phyloP scores from a whole-genome alignment of 2,797 vertebrate species.

The Lacerta agilis region DNA sequence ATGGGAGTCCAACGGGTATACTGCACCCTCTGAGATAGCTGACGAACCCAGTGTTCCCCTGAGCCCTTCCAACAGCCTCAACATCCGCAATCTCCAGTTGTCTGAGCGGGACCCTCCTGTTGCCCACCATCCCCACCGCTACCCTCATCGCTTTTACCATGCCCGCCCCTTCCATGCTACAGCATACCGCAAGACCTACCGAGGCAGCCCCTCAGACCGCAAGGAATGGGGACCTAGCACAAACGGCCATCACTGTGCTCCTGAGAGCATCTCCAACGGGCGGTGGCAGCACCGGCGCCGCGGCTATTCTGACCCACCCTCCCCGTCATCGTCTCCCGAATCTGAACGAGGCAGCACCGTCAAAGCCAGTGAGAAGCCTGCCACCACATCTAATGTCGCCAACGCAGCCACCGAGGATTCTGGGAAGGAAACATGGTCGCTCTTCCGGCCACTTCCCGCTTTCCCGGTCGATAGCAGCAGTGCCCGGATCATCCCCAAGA shows the following conservation, averaged over 20 bases:
- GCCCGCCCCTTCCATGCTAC: slow-evolving; percentile 37
- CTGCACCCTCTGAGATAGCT: slow-evolving; percentile 82
- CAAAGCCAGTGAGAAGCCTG: slow-evolving; percentile 35
- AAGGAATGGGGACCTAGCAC: slow-evolving; percentile 55
- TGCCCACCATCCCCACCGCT: slow-evolving; percentile 59
- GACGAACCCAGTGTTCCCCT: slow-evolving; percentile 84
- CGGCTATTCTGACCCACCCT: slow-evolving; percentile 35
- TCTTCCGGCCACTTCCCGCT: slow-evolving; percentile 85
- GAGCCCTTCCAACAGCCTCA: slow-evolving; percentile 81
- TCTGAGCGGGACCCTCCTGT: slow-evolving; percentile 79
- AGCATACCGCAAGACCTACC: slow-evolving; percentile 53
- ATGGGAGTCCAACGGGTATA: slow-evolving; percentile 82
- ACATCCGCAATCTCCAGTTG: slow-evolving; percentile 85
- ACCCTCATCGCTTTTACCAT: slow-evolving; percentile 45
- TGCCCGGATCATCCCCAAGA: slow-evolving; percentile 85
- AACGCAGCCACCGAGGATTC: slow-evolving; percentile 35
- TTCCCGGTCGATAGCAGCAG: slow-evolving; percentile 89
- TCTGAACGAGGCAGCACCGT: background rate
- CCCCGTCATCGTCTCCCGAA: slow-evolving; percentile 29
- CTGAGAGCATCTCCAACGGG: slow-evolving; percentile 32
- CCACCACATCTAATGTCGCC: slow-evolving; percentile 19
- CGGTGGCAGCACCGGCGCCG: slow-evolving; percentile 38
- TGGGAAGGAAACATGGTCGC: slow-evolving; percentile 74
- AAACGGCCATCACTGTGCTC: slow-evolving; percentile 42
- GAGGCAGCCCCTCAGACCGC: slow-evolving; percentile 44